phyloP scores from a whole-genome alignment of 2,888 invertebrate species.

The Leucania comma region DNA sequence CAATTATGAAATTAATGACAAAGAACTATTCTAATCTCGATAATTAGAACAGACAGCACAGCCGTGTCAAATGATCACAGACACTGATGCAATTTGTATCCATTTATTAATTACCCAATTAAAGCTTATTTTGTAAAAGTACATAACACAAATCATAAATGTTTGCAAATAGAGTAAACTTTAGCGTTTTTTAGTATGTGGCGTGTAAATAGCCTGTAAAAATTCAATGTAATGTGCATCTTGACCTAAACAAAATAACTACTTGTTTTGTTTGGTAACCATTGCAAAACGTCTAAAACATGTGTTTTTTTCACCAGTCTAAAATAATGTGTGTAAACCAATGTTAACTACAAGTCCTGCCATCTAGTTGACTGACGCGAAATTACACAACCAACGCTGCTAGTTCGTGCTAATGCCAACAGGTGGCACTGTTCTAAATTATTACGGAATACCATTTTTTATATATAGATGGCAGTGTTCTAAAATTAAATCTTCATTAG shows the following conservation, averaged over 20 bases:
- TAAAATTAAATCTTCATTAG: constrained; percentile 17
- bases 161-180: background rate
- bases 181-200: background rate
- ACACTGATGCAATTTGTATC: constrained; percentile 10
- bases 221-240: constrained; percentile 20
- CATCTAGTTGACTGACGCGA: constrained; percentile 41
- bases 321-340: background rate
- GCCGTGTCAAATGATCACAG: constrained; percentile 2
- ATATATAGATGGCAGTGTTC: constrained; percentile 70
- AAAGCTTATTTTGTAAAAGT: background rate
- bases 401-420: constrained; percentile 46
- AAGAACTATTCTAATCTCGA: background rate
- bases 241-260: constrained; percentile 23
- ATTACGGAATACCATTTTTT: constrained; percentile 25
- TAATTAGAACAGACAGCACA: background rate
- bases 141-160: background rate
- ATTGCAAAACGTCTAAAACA: constrained; percentile 13
- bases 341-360: constrained; percentile 29
- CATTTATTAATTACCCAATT: constrained; percentile 21
- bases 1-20: background rate
- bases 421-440: constrained; percentile 64
- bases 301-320: background rate
- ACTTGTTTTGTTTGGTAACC: constrained; percentile 24
- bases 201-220: background rate
- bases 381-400: constrained; percentile 25